Conservation (phyloP, 2,888 invertebrate species). For the Temnothorax rugatulus region DNA sequence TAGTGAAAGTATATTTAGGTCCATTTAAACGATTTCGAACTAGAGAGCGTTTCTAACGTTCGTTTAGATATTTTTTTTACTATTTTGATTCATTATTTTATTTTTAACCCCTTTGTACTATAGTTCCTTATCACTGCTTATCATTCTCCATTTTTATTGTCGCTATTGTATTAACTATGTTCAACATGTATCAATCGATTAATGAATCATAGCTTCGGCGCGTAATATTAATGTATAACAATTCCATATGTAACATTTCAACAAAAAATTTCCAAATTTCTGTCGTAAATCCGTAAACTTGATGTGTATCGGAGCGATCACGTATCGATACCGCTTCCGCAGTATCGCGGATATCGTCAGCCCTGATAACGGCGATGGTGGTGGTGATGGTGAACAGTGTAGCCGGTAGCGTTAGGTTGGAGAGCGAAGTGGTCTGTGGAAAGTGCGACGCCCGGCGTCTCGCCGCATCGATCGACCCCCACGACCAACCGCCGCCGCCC, state of each 20-base stretch:
- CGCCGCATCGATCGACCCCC: slow-evolving; percentile 85
- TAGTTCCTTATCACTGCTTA: background rate
- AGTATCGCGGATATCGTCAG: background rate
- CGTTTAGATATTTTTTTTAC: background rate
- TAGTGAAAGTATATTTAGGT: background rate
- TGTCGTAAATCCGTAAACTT: background rate
- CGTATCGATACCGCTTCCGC: slow-evolving; percentile 4
- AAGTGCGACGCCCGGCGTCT: slow-evolving; percentile 86
- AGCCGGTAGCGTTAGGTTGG: slow-evolving; percentile 72
- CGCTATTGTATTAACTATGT: background rate
- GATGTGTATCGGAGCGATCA: background rate
- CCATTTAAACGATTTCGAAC: background rate
- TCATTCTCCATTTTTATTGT: background rate
- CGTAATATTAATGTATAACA: background rate
- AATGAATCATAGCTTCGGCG: background rate
- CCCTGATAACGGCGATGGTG: slow-evolving; percentile 32
- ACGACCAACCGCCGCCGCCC: slow-evolving; percentile 61
- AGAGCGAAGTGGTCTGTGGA: slow-evolving; percentile 78
- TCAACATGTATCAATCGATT: background rate
- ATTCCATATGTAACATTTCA: background rate
- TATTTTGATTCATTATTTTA: background rate
- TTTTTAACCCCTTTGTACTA: background rate
- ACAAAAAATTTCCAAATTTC: background rate
- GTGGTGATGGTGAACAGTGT: slow-evolving; percentile 63
- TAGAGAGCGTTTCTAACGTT: background rate